Evolutionary conservation across 1,140 invertebrate genomes (phyloP).

Genomic region (Pseudobourletiella spinata): DNA sequence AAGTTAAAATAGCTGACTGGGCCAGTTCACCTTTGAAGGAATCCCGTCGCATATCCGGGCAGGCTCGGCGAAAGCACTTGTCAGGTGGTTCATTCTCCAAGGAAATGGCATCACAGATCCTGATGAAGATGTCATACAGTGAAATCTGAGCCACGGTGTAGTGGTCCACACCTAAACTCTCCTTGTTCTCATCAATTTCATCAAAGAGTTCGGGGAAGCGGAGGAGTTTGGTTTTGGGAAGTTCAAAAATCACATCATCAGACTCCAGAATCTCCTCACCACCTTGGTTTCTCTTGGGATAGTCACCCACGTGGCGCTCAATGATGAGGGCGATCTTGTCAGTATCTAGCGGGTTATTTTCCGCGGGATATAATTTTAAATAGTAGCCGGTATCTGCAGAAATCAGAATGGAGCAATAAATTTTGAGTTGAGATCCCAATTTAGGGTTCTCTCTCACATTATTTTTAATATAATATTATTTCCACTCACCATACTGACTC

Average conservation of each 20-base stretch:
- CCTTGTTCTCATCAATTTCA: constrained; percentile 14
- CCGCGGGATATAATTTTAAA: constrained; percentile 1
- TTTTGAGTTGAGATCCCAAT: neutral
- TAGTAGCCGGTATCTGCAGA: constrained; percentile 29
- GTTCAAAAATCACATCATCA: neutral
- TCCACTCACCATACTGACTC: constrained; percentile 18
- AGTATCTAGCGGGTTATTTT: neutral
- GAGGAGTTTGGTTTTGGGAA: neutral
- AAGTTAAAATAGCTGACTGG: too few species aligned
- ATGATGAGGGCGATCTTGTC: neutral
- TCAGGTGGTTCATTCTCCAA: constrained; percentile 15
- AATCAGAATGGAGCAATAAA: neutral
- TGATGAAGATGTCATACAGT: constrained; percentile 29
- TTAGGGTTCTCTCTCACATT: neutral
- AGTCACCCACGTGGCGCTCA: constrained; percentile 5
- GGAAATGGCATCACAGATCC: constrained; percentile 23
- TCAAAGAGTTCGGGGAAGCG: constrained; percentile 20
- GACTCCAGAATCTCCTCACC: neutral
- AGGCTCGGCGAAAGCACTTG: constrained; percentile 17
- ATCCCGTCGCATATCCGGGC: neutral
- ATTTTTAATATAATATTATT: neutral
- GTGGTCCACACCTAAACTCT: constrained; percentile 3
- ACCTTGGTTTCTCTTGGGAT: neutral
- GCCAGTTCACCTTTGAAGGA: constrained; percentile 6
- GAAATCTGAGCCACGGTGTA: constrained; percentile 13